phyloP scores from a whole-genome alignment of 1,140 invertebrate genomes.

The Antheraea pernyi region DNA sequence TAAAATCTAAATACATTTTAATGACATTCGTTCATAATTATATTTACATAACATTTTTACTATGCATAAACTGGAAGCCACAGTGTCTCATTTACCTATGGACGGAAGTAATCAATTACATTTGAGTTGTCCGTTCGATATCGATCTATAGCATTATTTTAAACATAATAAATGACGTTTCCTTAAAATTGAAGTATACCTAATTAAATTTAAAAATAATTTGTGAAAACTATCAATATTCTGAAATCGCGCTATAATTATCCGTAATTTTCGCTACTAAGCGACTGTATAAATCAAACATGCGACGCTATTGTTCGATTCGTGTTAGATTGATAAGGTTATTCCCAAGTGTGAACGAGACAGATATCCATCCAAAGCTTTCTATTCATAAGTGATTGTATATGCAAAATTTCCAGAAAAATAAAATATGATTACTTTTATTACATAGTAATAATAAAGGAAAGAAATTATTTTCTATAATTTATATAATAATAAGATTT shows the following conservation, averaged over 20 bases:
- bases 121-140: neutral
- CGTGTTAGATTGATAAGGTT: conserved; percentile 77
- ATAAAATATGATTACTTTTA: neutral
- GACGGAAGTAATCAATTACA: neutral
- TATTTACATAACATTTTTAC: neutral
- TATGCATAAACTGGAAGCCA: neutral
- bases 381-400: conserved; percentile 64
- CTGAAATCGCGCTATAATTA: conserved; percentile 68
- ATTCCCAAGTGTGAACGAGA: conserved; percentile 75
- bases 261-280: conserved; percentile 78
- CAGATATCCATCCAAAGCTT: conserved; percentile 63
- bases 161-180: neutral
- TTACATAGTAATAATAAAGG: neutral
- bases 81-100: neutral
- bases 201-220: conserved; percentile 1
- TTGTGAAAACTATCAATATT: conserved; percentile 36
- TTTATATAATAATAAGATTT: neutral
- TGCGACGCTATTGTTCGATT: conserved; percentile 77
- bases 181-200: neutral
- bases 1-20: too few relatives aligned
- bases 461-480: neutral
- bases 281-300: conserved; percentile 79
- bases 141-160: neutral
- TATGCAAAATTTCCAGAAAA: conserved; percentile 49
- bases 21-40: too few relatives aligned